Evolutionary conservation across 2,797 vertebrate genomes (phyloP).

Genomic region (Neostethus bicornis): DNA sequence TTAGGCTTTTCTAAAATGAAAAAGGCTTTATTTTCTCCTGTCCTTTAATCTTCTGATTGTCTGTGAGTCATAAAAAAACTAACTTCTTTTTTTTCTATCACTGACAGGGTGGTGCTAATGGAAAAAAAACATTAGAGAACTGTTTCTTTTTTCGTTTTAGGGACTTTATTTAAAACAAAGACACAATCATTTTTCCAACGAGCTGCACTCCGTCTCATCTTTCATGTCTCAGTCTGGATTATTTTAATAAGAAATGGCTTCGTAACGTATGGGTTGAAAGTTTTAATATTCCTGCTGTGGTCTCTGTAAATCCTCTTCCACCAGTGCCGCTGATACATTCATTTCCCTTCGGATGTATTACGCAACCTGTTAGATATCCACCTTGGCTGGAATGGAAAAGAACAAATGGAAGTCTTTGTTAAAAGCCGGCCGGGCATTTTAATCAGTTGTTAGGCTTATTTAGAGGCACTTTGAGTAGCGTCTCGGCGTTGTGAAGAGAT

Average conservation of each 20-base stretch:
- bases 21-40: too few relatives aligned
- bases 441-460: constrained; percentile 36
- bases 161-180: too few relatives aligned
- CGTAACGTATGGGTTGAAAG: neutral
- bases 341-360: constrained; percentile 23
- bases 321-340: constrained; percentile 9
- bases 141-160: too few relatives aligned
- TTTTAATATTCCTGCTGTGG: neutral
- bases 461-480: constrained; percentile 44
- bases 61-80: constrained; percentile 3
- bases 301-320: constrained; percentile 5
- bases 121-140: neutral
- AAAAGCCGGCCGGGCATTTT: constrained; percentile 22
- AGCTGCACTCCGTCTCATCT: neutral
- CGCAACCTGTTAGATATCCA: constrained; percentile 29
- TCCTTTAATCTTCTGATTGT: constrained; percentile 24
- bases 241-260: neutral
- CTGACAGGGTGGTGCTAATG: constrained; percentile 20
- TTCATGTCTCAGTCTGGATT: neutral
- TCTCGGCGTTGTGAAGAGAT: constrained; percentile 28
- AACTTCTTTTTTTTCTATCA: constrained; percentile 2
- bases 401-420: constrained; percentile 14
- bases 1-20: too few relatives aligned
- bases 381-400: constrained; percentile 1
- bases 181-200: too few relatives aligned